A percentile compares a stretch with the other conserved stretches of the same genome.
Conservation (phyloP, 1,140 invertebrate genomes). For the Latrodectus geometricus region DNA sequence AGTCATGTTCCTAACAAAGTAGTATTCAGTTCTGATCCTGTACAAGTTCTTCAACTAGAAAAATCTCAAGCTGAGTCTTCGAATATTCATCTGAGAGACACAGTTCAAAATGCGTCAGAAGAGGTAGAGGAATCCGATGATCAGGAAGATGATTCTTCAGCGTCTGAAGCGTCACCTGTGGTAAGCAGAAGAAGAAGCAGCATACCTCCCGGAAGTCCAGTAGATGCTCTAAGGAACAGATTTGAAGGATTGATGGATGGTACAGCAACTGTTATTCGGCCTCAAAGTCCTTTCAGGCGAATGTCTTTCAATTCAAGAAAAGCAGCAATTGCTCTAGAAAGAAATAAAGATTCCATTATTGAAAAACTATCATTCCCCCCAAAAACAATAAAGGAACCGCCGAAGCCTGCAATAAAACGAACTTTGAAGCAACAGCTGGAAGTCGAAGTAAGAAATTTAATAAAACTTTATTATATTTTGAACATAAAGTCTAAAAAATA, state of each 20-base stretch:
- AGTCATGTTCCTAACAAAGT: not conserved
- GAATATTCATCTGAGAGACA: no score
- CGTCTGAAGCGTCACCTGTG: not conserved
- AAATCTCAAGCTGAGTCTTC: not conserved
- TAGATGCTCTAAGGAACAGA: slow-evolving; percentile 33
- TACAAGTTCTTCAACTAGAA: not conserved
- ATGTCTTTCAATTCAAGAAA: slow-evolving; percentile 54
- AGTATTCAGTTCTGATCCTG: not conserved
- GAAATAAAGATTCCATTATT: not conserved
- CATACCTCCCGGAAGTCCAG: slow-evolving; percentile 11
- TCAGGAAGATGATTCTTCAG: not conserved
- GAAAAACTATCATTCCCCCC: slow-evolving; percentile 29
- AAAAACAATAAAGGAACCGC: slow-evolving; percentile 5
- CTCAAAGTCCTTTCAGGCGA: slow-evolving; percentile 36
- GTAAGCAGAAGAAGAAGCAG: not conserved
- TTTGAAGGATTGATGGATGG: slow-evolving; percentile 28
- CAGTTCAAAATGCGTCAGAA: not conserved
- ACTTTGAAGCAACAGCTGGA: slow-evolving; percentile 51
- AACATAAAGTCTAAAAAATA: no score
- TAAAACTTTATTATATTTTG: not conserved
- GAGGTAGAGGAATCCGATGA: not conserved
- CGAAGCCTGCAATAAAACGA: slow-evolving; percentile 28
- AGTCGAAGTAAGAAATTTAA: slow-evolving; percentile 27
- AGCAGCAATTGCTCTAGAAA: slow-evolving; percentile 34
- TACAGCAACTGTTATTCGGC: not conserved